Base-by-base conservation (phyloP, 1,140 invertebrate species). In the Neoseiulus cucumeris region DNA sequence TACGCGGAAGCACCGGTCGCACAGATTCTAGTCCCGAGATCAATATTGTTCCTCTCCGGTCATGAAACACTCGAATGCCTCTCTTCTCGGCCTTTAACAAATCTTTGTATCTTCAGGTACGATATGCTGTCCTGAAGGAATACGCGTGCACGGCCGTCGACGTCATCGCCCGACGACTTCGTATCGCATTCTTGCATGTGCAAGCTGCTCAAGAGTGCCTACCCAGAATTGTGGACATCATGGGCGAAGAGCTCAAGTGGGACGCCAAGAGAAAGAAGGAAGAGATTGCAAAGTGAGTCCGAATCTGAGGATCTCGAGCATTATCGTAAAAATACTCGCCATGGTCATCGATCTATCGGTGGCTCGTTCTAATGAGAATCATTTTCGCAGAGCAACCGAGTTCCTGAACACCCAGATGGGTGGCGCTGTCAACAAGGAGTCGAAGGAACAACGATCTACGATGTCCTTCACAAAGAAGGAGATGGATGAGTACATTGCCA, bases 361-460 rank as follows among this genome's bases (percentile, higher is more conserved):
- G n/a, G n/a, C n/a, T n/a, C n/a, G n/a, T n/a, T n/a, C n/a, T n/a
- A n/a, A n/a, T n/a, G n/a, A n/a, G n/a, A n/a, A n/a, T 72, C 89
- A 95, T 81, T 78, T 83, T 12, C 85, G 89, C 72, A 70, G 76
- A 17, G 91, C 91, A 0, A 80, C 79, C 0, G 83, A 90, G 7
- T 95, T 97, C 74, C 78, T 98, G 1, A 83, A 86, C 42, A 84
- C 83, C 70, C 93, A 99, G 80, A 99, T 99, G 95, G 95, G 95
- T 64, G 86, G 94, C 71, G 83, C 87, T 72, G 89, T 98, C 2
- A 93, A 94, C 75, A 81, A 87, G 44, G 85, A 85, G 30, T 87
- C 86, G 25, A 81, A 86, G 72, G 72, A 90, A 70, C 51, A 59
- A 25, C 17, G 51, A 25, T 59, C 51, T 2, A 59, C 51, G 22